A percentile compares a stretch with the other conserved stretches of the same genome.
These are phyloP conservation scores for Scaptomyza flava DNA, from an alignment of 2,888 invertebrate species.

Conservation along the genomic window DNA sequence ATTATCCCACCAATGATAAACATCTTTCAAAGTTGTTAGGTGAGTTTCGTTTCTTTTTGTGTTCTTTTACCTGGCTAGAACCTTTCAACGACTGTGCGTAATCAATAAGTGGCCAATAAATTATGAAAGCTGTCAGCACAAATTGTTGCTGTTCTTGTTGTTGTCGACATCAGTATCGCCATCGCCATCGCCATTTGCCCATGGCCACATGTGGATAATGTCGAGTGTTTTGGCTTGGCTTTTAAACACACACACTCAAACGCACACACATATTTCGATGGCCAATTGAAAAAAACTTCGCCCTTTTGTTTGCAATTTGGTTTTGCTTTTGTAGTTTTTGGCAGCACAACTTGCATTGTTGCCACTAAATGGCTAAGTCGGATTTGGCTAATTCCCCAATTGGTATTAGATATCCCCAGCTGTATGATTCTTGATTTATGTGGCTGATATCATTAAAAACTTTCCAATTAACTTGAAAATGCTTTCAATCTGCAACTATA, in stretches of 20 bases:
- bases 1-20: conserved; percentile 42
- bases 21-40: conserved; percentile 35
- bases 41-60: neutral
- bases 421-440: conserved; percentile 19
- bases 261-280: conserved; percentile 7
- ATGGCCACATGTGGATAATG: conserved; percentile 56
- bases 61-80: conserved; percentile 22
- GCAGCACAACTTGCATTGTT: conserved; percentile 38
- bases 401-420: neutral
- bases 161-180: conserved; percentile 2
- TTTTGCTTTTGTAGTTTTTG: conserved; percentile 24
- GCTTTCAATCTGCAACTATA: conserved; percentile 14
- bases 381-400: conserved; percentile 16
- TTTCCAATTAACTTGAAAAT: conserved; percentile 27
- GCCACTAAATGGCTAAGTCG: conserved; percentile 49
- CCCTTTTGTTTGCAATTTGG: conserved; percentile 28
- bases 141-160: conserved; percentile 38
- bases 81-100: conserved; percentile 29
- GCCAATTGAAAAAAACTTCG: conserved; percentile 70
- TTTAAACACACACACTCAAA: conserved; percentile 5
- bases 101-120: conserved; percentile 78
- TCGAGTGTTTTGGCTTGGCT: conserved; percentile 43
- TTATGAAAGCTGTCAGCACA: conserved; percentile 72
- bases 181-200: conserved; percentile 19
- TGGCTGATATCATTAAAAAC: conserved; percentile 22